Base-by-base conservation (phyloP, 2,888 invertebrate species). In the Eupithecia tripunctaria region DNA sequence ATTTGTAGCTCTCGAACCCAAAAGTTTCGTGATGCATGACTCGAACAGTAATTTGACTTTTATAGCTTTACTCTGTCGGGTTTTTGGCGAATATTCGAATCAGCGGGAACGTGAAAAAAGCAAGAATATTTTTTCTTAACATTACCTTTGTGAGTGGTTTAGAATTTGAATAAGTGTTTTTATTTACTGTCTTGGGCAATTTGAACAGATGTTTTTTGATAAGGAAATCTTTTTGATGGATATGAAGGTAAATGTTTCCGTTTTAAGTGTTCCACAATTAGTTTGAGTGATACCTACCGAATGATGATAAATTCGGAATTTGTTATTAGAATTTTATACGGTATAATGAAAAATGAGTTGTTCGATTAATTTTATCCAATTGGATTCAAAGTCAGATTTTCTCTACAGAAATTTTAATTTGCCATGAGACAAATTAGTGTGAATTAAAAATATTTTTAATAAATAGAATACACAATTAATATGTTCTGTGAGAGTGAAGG, bases 1-100 rank as follows among this genome's bases (percentile, higher is more conserved):
- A 92, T 93, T 93, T 91, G 91, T 86, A 90, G 91, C 90, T 91
- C 89, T 86, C 85, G 85, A 86, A 89, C 93, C 92, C 92, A 86
- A 93, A 93, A 93, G 91, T 93, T 93, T 88, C 83, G 86, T 92
- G 91, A 93, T 90, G 91, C 89, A 92, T 91, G 91, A 92, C 87
- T 91, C 87, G 84, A 88, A 88, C 90, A 88, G 89, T 92, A 92
- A 93, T 92, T 92, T 88, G 90, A 90, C 88, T 92, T 93, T 92
- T 92, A 93, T 92, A 91, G 89, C 91, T 90, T 90, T 87, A 81
- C 88, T 86, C 85, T 82, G 82, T 81, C 82, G 84, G 86, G 86
- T 88, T 85, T 88, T 87, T 80, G 79, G 84, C 80, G 81, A 85
- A 88, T 86, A 85, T 85, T 86, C 84, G 80, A 85, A 86, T 83